Base-by-base conservation (phyloP, 2,888 invertebrate genomes). In the Portevinia maculata region DNA sequence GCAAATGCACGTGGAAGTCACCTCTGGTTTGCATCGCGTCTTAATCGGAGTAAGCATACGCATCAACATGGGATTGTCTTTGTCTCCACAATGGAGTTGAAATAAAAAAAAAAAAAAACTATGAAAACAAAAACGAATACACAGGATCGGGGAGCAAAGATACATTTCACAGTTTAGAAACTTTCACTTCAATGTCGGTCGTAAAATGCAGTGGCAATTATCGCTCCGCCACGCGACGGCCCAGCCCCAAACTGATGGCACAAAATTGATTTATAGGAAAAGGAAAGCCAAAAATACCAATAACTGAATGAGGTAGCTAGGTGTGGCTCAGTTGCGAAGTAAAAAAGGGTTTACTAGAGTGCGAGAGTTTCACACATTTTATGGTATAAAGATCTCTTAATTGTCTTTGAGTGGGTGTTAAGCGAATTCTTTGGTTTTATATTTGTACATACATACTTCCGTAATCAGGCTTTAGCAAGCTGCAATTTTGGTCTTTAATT, bases 131-230 rank as follows among this genome's bases (percentile, higher is more conserved):
- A 44, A n/a, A n/a, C 41, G 30, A 57, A 17, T 13, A 50, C 11
- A 15, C 34, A 3, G 50, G 8, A 39, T 11, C 32, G 37, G 1
- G 7, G 46, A 13, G 15, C 41, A 71, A 62, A 70, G 24, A 34
- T 64, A 48, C 46, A 41, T 39, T 60, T 44, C 39, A 39, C n/a
- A 4, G n/a, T 13, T 46, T 9, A 21, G 28, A 17, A 50, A 79
- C 73, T 79, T 73, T 79, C 79, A 53, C 71, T 37, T 19, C 37
- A 71, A 50, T 65, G 65, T 65, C 71, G 65, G 59, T 41, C 59
- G 57, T 30, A 65, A 30, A 65, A 30, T 17, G 34, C 50, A 44
- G 57, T 76, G 57, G 52, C 57, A 59, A 65, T 64, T 62, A 32
- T 48, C 48, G 34, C 24, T 15, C 13, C 52, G 28, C 55, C 48